A percentile compares a stretch with the other conserved stretches of the same genome.
Conservation (phyloP, 2,888 invertebrate genomes). For the Melitaea athalia region DNA sequence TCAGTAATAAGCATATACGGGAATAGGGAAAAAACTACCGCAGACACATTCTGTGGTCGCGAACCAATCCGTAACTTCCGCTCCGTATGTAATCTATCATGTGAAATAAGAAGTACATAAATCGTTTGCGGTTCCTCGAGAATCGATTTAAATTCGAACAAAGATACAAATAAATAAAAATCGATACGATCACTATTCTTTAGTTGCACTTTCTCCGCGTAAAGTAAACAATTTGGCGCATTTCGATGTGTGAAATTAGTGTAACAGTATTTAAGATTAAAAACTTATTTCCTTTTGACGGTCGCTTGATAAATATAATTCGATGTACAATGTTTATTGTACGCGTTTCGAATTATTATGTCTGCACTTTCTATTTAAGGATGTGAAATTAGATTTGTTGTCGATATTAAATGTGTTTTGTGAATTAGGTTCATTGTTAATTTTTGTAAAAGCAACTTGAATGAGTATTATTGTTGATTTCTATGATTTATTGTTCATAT, state of each 20-base stretch:
- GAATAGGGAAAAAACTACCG: conserved; percentile 17
- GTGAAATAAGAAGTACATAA: conserved; percentile 54
- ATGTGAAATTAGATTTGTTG: conserved; percentile 3
- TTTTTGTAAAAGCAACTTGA: not conserved
- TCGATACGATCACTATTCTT: conserved; percentile 56
- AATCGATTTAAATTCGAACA: conserved; percentile 61
- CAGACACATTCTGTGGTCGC: conserved; percentile 50
- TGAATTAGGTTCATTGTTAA: not conserved
- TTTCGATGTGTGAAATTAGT: conserved; percentile 47
- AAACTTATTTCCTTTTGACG: conserved; percentile 12
- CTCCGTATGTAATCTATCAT: conserved; percentile 69
- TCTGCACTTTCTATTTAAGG: conserved; percentile 2
- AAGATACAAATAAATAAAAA: conserved; percentile 62
- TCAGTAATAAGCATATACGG: conserved; percentile 13
- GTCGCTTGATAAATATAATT: conserved; percentile 5
- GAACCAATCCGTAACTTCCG: conserved; percentile 53
- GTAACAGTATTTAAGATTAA: conserved; percentile 39
- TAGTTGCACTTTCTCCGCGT: conserved; percentile 47
- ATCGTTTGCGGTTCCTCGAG: conserved; percentile 61
- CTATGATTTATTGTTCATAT: too few relatives aligned
- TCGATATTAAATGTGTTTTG: not conserved
- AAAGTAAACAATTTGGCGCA: conserved; percentile 43
- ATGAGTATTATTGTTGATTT: too few relatives aligned
- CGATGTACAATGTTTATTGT: not conserved
- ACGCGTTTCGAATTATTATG: not conserved